These are phyloP conservation scores for Chloebia gouldiae DNA, from an alignment of 2,113 vertebrate species.

Conservation along the genomic window DNA sequence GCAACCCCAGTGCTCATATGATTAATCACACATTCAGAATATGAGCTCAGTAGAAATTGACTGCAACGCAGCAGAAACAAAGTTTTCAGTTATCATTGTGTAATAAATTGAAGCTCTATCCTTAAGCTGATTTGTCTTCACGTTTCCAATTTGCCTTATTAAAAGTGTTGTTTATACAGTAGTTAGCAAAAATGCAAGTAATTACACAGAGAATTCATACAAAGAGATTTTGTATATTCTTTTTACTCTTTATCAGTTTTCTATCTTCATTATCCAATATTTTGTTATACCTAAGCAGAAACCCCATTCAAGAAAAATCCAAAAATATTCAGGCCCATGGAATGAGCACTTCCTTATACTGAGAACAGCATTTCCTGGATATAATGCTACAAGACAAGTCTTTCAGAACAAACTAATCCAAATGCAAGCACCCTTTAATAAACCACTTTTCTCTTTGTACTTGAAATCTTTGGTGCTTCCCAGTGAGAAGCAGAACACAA, in stretches of 20 bases:
- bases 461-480: not conserved
- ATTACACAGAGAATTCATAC: conserved; percentile 71
- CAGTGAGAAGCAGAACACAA: not conserved
- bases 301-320: conserved; percentile 1
- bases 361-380: not conserved
- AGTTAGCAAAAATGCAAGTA: conserved; percentile 79
- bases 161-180: conserved; percentile 76
- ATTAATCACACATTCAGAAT: conserved; percentile 88
- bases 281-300: conserved; percentile 65
- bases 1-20: conserved; percentile 79
- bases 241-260: conserved; percentile 51
- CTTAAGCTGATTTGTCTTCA: conserved; percentile 77
- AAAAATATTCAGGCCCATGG: not conserved
- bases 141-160: conserved; percentile 79
- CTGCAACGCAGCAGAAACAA: conserved; percentile 76
- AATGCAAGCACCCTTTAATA: not conserved
- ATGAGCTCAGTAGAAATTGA: conserved; percentile 79
- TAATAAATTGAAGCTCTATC: conserved; percentile 78
- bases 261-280: conserved; percentile 70
- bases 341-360: not conserved
- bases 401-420: not conserved
- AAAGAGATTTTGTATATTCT: conserved; percentile 44
- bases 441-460: not conserved
- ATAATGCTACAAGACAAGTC: not conserved
- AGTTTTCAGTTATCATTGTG: conserved; percentile 73